Percentiles rank a stretch among this genome's conserved stretches.
phyloP scores from a whole-genome alignment of 2,113 vertebrate species.

The Mixornis gularis region DNA sequence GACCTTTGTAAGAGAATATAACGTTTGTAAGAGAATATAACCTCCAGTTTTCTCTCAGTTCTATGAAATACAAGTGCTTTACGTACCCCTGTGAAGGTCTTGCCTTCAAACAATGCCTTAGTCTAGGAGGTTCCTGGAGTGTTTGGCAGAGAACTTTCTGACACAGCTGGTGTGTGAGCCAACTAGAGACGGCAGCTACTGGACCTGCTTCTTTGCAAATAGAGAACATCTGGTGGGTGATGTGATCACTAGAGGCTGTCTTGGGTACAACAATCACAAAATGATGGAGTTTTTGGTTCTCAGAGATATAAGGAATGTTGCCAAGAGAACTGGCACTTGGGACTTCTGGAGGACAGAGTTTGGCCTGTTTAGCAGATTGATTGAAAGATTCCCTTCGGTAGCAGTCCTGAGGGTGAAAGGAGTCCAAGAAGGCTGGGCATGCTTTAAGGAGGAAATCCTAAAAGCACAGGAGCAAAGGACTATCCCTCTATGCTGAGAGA shows the following conservation, averaged over 20 bases:
- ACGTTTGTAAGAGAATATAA: neutral
- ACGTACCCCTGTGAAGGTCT: neutral
- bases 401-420: neutral
- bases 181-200: rapidly evolving
- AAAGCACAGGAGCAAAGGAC: neutral
- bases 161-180: neutral
- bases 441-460: neutral
- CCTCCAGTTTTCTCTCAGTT: neutral
- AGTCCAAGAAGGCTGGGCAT: neutral
- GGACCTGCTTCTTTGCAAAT: neutral
- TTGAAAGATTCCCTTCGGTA: neutral
- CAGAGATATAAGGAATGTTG: neutral
- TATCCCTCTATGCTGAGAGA: neutral
- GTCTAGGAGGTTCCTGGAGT: neutral
- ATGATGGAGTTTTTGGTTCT: neutral
- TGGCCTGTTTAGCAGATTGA: neutral
- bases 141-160: neutral
- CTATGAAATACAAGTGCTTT: neutral
- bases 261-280: neutral
- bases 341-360: neutral
- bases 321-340: neutral
- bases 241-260: neutral
- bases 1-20: no score
- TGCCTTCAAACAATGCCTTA: neutral
- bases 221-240: neutral